These are phyloP conservation scores for Ips typographus DNA, from an alignment of 1,140 invertebrate species.

Conservation along the genomic window DNA sequence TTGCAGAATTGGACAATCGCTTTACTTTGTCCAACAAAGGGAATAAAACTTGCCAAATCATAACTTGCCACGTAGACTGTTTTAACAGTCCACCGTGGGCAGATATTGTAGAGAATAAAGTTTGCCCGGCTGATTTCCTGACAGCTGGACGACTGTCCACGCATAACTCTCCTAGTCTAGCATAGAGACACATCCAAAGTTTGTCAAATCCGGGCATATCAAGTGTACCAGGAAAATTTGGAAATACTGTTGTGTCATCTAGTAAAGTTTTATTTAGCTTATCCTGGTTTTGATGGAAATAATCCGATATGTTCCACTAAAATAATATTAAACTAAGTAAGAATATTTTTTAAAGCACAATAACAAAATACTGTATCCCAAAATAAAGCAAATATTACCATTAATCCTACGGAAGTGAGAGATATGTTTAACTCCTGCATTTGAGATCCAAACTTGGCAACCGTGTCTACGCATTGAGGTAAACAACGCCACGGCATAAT, in stretches of 20 bases:
- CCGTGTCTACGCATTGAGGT: conserved; percentile 89
- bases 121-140: conserved; percentile 97
- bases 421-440: conserved; percentile 97
- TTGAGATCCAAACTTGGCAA: conserved; percentile 94
- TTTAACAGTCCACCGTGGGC: conserved; percentile 90
- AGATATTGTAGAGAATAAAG: conserved; percentile 94
- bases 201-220: conserved; percentile 90
- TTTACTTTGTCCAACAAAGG: conserved; percentile 92
- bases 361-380: neutral
- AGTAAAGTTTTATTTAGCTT: conserved; percentile 74
- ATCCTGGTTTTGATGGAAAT: conserved; percentile 93
- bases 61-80: conserved; percentile 85
- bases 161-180: conserved; percentile 87
- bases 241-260: conserved; percentile 71
- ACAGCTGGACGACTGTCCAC: conserved; percentile 94
- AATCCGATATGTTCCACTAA: conserved; percentile 98
- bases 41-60: conserved; percentile 92
- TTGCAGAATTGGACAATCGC: conserved; percentile 86
- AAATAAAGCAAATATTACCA: conserved; percentile 62
- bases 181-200: conserved; percentile 94
- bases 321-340: conserved; percentile 36
- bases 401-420: conserved; percentile 93
- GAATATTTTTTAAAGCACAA: neutral
- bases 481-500: conserved; percentile 86
- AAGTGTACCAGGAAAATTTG: conserved; percentile 79